These are phyloP conservation scores for Oncorhynchus nerka DNA, from an alignment of 2,113 vertebrate species.

Conservation along the genomic window DNA sequence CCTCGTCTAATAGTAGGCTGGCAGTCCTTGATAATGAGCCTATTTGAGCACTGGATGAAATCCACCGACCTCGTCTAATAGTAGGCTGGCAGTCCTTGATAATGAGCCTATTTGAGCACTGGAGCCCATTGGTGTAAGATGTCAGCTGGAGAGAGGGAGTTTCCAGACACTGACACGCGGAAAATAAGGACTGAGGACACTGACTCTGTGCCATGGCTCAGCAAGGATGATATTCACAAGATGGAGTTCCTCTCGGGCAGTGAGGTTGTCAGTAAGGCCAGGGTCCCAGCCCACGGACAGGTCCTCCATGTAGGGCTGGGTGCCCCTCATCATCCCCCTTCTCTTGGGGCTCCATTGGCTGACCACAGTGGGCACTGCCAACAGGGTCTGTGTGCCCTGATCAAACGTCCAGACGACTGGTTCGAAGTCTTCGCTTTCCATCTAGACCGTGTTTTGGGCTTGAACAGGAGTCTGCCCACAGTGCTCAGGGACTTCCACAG, in stretches of 20 bases:
- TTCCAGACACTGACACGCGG: constrained; percentile 27
- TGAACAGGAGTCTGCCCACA: constrained; percentile 81
- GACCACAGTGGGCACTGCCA: constrained; percentile 63
- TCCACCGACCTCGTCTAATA: neutral
- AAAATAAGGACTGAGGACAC: constrained; percentile 34
- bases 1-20: too few relatives aligned
- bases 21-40: too few relatives aligned
- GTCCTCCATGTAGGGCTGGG: constrained; percentile 80
- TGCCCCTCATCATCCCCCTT: neutral
- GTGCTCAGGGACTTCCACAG: constrained; percentile 81
- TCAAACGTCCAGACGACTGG: constrained; percentile 86
- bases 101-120: neutral
- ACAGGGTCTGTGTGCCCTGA: constrained; percentile 78
- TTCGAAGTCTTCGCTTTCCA: constrained; percentile 91
- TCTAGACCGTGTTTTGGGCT: constrained; percentile 86
- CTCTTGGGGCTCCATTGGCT: neutral
- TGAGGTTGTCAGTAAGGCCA: constrained; percentile 76
- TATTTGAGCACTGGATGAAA: too few relatives aligned
- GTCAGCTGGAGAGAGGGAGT: constrained; percentile 20
- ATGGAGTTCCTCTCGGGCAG: constrained; percentile 76
- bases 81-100: neutral
- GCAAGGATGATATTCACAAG: constrained; percentile 76
- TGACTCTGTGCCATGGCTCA: constrained; percentile 77
- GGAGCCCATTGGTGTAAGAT: constrained; percentile 61
- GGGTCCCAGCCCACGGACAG: constrained; percentile 84